Base-by-base conservation (phyloP, 2,888 invertebrate species). In the Drosophila antonietae region DNA sequence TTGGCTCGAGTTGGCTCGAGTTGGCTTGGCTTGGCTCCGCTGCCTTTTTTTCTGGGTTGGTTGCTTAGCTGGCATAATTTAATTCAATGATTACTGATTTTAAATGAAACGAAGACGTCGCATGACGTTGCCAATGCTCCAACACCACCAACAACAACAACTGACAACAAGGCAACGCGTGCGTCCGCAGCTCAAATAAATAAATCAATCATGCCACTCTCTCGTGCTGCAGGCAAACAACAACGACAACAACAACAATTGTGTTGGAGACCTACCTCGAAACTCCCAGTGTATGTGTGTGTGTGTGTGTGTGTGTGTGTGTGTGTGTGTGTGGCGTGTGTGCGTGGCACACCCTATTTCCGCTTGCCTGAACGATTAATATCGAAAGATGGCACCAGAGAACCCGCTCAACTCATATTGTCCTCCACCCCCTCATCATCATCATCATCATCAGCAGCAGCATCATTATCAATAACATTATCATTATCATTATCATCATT, bases 41-140 rank as follows among this genome's bases (percentile, higher is more conserved):
- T 41, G 35, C n/a, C 23, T 44, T 10, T 10, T 57, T 68, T 71
- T 75, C 68, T 75, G 73, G 70, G 60, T 71, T 68, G 53, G 61
- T 35, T 53, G 56, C 52, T 62, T 67, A 60, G 70, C 71, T 73
- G 89, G 78, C 88, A 81, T 87, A 89, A 88, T 88, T 90, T 87
- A 83, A 89, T 90, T 89, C 87, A 89, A 89, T 89, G 89, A 90
- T 89, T 90, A 88, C 89, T 79, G 87, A 89, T 87, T 89, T 83
- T 75, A 81, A 88, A 87, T 66, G 78, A 83, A 77, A 70, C 75
- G 64, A 67, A 84, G 78, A 83, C 71, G 76, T 67, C 70, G 73
- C 74, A 81, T 69, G 75, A 75, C 76, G 73, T 52, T 76, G 76
- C 73, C 75, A 72, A 75, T 75, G 72, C 78, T 55, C 66, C 66